These are phyloP conservation scores for Myotis daubentonii DNA, from an alignment of 2,797 vertebrate species.

Conservation along the genomic window DNA sequence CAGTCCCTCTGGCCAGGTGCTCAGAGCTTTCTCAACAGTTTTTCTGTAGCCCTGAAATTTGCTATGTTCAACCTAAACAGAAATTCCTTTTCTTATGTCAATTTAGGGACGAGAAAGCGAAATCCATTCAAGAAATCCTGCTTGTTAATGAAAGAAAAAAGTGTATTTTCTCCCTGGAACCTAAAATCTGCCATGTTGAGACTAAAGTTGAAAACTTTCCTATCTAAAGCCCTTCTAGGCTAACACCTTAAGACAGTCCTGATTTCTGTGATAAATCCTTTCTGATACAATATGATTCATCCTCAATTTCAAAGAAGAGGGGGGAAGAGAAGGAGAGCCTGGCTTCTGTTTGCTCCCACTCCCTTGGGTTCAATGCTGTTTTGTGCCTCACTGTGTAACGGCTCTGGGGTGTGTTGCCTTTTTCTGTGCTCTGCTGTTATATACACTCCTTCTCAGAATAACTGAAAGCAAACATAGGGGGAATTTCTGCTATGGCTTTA, in stretches of 20 bases:
- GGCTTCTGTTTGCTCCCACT: slow-evolving; percentile 56
- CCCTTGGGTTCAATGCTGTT: slow-evolving; percentile 64
- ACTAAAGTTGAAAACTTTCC: slow-evolving; percentile 58
- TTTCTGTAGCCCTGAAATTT: slow-evolving; percentile 70
- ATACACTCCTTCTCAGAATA: slow-evolving; percentile 76
- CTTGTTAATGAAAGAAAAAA: slow-evolving; percentile 66
- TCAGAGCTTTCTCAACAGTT: slow-evolving; percentile 72
- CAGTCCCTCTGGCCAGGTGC: slow-evolving; percentile 70
- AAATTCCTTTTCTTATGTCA: slow-evolving; percentile 68
- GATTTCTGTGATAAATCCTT: slow-evolving; percentile 64
- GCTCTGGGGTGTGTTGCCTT: slow-evolving; percentile 64
- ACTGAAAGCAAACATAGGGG: slow-evolving; percentile 78
- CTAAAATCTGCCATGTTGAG: slow-evolving; percentile 58
- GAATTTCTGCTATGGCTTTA: slow-evolving; percentile 75
- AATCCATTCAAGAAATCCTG: slow-evolving; percentile 65
- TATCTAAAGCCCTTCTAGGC: slow-evolving; percentile 28
- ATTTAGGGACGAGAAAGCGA: slow-evolving; percentile 52
- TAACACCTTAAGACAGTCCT: slow-evolving; percentile 39
- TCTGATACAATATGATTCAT: slow-evolving; percentile 55
- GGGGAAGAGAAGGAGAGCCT: slow-evolving; percentile 18
- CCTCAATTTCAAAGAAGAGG: slow-evolving; percentile 53
- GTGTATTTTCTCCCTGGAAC: slow-evolving; percentile 62
- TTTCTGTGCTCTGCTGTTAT: slow-evolving; percentile 70
- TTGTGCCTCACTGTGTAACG: slow-evolving; percentile 66
- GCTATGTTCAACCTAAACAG: slow-evolving; percentile 61